Base-by-base conservation (phyloP, 2,888 invertebrate genomes). In the Agrochola litura region DNA sequence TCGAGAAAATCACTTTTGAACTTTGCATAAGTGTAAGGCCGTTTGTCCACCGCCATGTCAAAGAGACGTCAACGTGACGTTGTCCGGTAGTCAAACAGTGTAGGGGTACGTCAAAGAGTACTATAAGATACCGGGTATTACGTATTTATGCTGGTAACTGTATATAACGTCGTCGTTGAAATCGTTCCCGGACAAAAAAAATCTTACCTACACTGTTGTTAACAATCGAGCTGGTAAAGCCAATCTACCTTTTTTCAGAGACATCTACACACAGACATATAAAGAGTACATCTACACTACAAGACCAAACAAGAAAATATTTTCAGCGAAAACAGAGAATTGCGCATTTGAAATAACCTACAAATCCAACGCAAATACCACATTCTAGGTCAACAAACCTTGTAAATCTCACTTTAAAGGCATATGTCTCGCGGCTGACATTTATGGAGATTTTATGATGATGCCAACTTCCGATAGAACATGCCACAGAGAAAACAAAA, bases 391-490 rank as follows among this genome's bases (percentile, higher is more conserved):
- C 72, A 74, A 78, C 22, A 81, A 77, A 78, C 67, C 78, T 56
- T 25, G 49, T 78, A 72, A 82, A 86, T 83, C 71, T 37, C 2
- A 72, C 79, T 72, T 49, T 73, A 86, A 78, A 83, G 58, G 79
- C 63, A 58, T 2, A 30, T 43, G 49, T 63, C 79, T 54, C 58
- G 6, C 43, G 16, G 56, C 58, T 25, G 86, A 82, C 86, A 43
- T 83, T 83, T 64, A 83, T 60, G 43, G 43, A 6, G 43, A 70
- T 70, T 85, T 83, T 71, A 85, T 64, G 76, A 77, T 73, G 66
- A 82, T 66, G 61, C 69, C 49, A 56, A 66, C 79, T 86, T 83
- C 84, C 86, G 74, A 71, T 60, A 64, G 22, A 73, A 56, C 6
- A 73, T 73, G 63, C 46, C 56, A 30, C 19, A 25, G 43, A 41